phyloP scores from a whole-genome alignment of 2,797 vertebrate species.

The Selene dorsalis region DNA sequence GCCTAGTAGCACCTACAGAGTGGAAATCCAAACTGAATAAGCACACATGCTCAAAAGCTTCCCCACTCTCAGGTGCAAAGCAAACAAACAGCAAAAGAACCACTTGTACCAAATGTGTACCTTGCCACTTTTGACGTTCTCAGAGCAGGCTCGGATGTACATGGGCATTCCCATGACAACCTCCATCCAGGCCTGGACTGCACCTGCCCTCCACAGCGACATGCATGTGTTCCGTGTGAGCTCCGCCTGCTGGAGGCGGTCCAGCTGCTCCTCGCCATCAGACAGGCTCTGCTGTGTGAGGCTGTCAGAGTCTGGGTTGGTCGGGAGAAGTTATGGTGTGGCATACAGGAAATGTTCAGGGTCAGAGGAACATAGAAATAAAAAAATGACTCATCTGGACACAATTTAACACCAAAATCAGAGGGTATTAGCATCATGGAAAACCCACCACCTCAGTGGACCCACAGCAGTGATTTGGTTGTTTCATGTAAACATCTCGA shows the following conservation, averaged over 20 bases:
- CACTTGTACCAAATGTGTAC: conserved; percentile 65
- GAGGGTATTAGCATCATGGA: conserved; percentile 3
- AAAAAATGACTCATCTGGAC: conserved; percentile 65
- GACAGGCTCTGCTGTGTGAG: conserved; percentile 87
- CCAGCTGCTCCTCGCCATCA: conserved; percentile 89
- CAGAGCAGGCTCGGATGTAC: conserved; percentile 87
- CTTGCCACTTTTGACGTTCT: conserved; percentile 92
- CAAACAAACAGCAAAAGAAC: background rate
- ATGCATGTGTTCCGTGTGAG: conserved; percentile 87
- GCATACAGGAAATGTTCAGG: conserved; percentile 71
- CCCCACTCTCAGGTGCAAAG: background rate
- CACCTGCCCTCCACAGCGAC: conserved; percentile 89
- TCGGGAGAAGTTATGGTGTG: conserved; percentile 74
- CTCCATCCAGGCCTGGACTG: conserved; percentile 92
- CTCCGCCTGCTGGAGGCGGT: conserved; percentile 89
- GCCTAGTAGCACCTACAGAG: conserved; percentile 86
- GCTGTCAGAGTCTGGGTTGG: conserved; percentile 87
- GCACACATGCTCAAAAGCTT: background rate
- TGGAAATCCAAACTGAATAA: conserved; percentile 17
- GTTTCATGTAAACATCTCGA: background rate
- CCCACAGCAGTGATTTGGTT: background rate
- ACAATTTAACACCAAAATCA: conserved; percentile 41
- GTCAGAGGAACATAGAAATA: conserved; percentile 72
- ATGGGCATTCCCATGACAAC: conserved; percentile 94
- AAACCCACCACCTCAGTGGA: too few relatives aligned